Percentiles rank a stretch among this genome's conserved stretches.
These are phyloP conservation scores for Oceanodroma tethys DNA, from an alignment of 2,113 vertebrate species.

Conservation along the genomic window DNA sequence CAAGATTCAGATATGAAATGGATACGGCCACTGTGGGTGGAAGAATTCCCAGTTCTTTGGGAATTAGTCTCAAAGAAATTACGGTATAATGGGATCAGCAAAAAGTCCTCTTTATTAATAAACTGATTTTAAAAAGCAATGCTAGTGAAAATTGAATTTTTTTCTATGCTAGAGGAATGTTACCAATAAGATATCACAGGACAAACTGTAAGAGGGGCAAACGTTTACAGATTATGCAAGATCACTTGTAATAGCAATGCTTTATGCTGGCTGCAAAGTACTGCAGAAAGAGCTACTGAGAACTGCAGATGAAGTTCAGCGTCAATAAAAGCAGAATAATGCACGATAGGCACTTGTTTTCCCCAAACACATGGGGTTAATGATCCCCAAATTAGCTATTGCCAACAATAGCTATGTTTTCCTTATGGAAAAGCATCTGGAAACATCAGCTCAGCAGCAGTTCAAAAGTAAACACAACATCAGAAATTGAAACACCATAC, in stretches of 20 bases:
- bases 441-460: not conserved
- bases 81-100: not conserved
- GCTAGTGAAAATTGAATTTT: not conserved
- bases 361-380: not conserved
- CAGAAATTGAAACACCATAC: not conserved
- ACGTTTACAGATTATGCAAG: constrained; percentile 35
- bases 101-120: not conserved
- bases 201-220: not conserved
- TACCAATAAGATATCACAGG: not conserved
- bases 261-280: not conserved
- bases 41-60: not conserved
- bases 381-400: not conserved
- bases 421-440: not conserved
- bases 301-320: not conserved
- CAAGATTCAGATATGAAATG: not conserved
- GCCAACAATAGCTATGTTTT: not conserved
- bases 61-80: not conserved
- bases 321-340: not conserved
- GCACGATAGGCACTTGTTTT: not conserved
- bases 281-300: not conserved
- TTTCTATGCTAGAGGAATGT: not conserved
- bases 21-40: not conserved
- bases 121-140: not conserved
- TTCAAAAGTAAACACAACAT: not conserved
- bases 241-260: not conserved